phyloP scores from a whole-genome alignment of 2,113 vertebrate species.

The Melozone crissalis region DNA sequence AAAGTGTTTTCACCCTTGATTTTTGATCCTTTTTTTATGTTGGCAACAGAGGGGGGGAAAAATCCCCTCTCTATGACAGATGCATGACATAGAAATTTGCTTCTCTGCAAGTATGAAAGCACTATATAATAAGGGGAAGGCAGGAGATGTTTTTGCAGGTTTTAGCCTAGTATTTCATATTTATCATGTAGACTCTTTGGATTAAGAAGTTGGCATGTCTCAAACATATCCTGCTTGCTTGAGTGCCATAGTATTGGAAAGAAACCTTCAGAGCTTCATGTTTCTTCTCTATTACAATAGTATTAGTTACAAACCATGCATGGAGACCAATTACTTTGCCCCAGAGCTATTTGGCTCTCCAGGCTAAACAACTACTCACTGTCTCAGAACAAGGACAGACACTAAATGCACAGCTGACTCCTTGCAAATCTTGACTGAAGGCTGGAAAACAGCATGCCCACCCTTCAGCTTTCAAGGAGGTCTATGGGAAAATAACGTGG shows the following conservation, averaged over 20 bases:
- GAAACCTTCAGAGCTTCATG: background rate
- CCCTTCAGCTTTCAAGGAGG: background rate
- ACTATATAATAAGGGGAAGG: background rate
- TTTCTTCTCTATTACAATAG: slow-evolving; percentile 12
- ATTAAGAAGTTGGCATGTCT: slow-evolving; percentile 11
- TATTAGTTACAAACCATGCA: slow-evolving; percentile 22
- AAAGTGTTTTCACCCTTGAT: background rate
- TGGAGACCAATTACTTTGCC: background rate
- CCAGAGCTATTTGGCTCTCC: slow-evolving; percentile 22
- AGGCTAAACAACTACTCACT: slow-evolving; percentile 8
- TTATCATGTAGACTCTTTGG: background rate
- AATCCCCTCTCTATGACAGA: background rate
- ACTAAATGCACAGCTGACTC: slow-evolving; percentile 32
- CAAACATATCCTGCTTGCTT: background rate
- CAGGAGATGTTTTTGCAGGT: background rate
- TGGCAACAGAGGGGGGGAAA: background rate
- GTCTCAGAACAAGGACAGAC: background rate
- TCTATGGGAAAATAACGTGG: background rate
- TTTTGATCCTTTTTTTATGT: background rate
- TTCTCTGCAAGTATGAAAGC: background rate
- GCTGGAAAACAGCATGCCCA: slow-evolving; percentile 8
- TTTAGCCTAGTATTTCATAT: background rate
- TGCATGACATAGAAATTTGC: background rate
- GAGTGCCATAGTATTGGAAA: background rate
- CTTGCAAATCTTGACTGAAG: background rate